Percentiles rank a stretch among this genome's conserved stretches.
phyloP scores from a whole-genome alignment of 2,797 vertebrate species.

The Ficedula albicollis region DNA sequence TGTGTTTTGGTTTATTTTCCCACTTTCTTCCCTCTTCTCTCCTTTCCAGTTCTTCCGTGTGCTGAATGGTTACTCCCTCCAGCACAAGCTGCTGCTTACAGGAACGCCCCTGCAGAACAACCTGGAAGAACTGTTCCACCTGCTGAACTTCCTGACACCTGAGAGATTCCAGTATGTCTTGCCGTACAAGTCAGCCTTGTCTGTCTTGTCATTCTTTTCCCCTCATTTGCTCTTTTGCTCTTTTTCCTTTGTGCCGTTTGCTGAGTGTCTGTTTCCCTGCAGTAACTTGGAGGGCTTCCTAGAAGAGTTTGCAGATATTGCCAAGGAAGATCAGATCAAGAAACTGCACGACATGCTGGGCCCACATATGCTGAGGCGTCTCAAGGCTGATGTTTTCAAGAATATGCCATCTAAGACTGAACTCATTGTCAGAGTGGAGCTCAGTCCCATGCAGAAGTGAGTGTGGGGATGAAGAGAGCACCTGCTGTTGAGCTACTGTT shows the following conservation, averaged over 20 bases:
- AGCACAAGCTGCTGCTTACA: constrained; percentile 96
- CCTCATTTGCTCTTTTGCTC: neutral
- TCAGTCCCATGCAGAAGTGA: constrained; percentile 98
- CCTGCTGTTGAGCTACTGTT: neutral
- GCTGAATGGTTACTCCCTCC: constrained; percentile 94
- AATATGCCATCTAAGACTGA: constrained; percentile 99
- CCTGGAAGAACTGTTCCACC: constrained; percentile 95
- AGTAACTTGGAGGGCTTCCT: constrained; percentile 97
- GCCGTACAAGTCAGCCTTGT: neutral
- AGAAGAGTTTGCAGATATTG: constrained; percentile 98
- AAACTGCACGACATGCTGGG: constrained; percentile 98
- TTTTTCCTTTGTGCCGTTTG: neutral
- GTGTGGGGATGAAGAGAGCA: constrained; percentile 17
- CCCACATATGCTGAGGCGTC: constrained; percentile 95
- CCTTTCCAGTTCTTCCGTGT: constrained; percentile 90
- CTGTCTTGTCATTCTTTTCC: neutral
- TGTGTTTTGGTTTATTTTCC: neutral
- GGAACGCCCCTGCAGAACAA: constrained; percentile 98
- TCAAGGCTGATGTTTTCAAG: constrained; percentile 98
- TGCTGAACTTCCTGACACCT: constrained; percentile 95
- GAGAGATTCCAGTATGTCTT: constrained; percentile 94
- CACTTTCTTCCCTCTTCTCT: neutral
- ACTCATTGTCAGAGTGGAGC: constrained; percentile 94
- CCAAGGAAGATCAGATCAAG: constrained; percentile 99
- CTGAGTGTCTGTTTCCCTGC: constrained; percentile 29